Conservation (phyloP, 2,888 invertebrate genomes). For the Molanna angustata region DNA sequence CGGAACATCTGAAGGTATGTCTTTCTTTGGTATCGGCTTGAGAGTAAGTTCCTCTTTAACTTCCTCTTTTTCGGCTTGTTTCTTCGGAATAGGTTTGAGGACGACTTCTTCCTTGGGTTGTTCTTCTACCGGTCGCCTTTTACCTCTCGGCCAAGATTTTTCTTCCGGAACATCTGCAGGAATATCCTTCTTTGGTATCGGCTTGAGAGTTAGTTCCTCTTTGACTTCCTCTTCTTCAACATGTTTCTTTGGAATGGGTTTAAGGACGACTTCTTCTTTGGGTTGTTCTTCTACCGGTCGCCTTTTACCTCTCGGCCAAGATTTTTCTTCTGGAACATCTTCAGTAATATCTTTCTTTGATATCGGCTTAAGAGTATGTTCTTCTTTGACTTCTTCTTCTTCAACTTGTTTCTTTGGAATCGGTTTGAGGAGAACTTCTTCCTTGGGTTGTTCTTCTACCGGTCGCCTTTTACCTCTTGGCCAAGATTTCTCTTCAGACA, state of each 20-base stretch:
- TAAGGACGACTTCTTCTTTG: slow-evolving; percentile 41
- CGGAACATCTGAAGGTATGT: slow-evolving; percentile 37
- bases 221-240: slow-evolving; percentile 35
- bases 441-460: slow-evolving; percentile 40
- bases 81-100: slow-evolving; percentile 33
- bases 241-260: slow-evolving; percentile 35
- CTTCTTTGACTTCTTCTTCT: slow-evolving; percentile 39
- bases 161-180: slow-evolving; percentile 35
- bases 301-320: slow-evolving; percentile 35
- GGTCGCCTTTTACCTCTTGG: slow-evolving; percentile 39
- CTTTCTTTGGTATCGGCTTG: slow-evolving; percentile 32
- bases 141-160: slow-evolving; percentile 39
- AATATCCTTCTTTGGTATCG: slow-evolving; percentile 38
- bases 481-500: slow-evolving; percentile 35
- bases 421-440: slow-evolving; percentile 40
- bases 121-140: slow-evolving; percentile 37
- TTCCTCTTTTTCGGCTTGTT: slow-evolving; percentile 29
- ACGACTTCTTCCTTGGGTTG: slow-evolving; percentile 26
- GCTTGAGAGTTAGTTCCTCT: slow-evolving; percentile 41
- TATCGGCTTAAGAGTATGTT: slow-evolving; percentile 37
- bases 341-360: slow-evolving; percentile 13
- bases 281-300: slow-evolving; percentile 38
- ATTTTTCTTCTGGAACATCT: slow-evolving; percentile 32
- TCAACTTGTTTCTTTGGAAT: slow-evolving; percentile 37
- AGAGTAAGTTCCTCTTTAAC: slow-evolving; percentile 30